phyloP scores from a whole-genome alignment of 2,797 vertebrate genomes.

The Myiothlypis coronata region DNA sequence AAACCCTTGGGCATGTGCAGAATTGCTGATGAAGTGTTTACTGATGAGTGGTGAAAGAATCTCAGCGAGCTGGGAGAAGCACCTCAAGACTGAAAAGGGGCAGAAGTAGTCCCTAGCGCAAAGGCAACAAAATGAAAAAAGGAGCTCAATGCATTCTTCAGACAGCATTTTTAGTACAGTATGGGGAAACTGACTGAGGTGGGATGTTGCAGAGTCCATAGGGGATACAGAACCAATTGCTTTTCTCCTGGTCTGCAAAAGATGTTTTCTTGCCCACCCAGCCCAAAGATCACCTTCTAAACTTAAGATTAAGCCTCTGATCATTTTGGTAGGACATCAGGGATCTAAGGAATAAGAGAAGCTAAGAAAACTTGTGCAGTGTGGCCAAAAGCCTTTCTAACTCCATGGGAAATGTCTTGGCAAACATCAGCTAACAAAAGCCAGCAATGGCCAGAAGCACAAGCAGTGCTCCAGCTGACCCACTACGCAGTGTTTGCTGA shows the following conservation, averaged over 20 bases:
- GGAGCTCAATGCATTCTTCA: not conserved
- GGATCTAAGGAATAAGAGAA: not conserved
- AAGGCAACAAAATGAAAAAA: not conserved
- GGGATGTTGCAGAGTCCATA: not conserved
- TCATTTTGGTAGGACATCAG: not conserved
- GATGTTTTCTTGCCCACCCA: not conserved
- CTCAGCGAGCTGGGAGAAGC: constrained; percentile 1
- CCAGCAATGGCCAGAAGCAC: not conserved
- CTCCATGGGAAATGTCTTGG: not conserved
- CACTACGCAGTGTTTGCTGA: not conserved
- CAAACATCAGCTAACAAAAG: not conserved
- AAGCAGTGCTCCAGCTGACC: not conserved
- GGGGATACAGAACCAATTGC: not conserved
- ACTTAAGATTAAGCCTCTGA: not conserved
- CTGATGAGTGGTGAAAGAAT: constrained; percentile 16
- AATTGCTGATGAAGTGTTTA: constrained; percentile 50
- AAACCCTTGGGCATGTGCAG: not conserved
- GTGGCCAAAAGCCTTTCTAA: not conserved
- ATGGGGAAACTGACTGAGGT: not conserved
- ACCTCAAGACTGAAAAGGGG: constrained; percentile 28
- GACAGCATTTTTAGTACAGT: not conserved
- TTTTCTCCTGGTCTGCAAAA: not conserved
- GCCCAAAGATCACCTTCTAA: not conserved
- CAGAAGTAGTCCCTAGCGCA: not conserved
- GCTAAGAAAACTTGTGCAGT: not conserved